A percentile compares a stretch with the other conserved stretches of the same genome.
Conservation (phyloP, 2,113 vertebrate species). For the Chauna torquata region DNA sequence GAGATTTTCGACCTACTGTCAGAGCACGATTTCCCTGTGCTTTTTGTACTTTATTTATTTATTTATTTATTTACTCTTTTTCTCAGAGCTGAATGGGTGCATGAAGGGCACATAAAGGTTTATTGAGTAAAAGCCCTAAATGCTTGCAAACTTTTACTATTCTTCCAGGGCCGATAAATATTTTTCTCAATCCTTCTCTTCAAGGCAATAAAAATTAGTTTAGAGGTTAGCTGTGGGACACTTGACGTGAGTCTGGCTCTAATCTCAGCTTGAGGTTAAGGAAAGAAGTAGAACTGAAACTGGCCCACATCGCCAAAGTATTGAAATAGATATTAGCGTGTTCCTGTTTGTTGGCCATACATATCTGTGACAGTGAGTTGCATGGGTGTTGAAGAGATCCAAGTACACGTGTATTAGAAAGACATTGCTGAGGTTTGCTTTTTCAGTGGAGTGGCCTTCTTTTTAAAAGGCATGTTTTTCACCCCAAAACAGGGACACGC, state of each 20-base stretch:
- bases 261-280: background rate
- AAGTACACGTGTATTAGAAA: background rate
- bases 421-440: background rate
- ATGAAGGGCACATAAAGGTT: constrained; percentile 70
- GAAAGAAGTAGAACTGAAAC: constrained; percentile 29
- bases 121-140: constrained; percentile 76
- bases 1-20: constrained; percentile 45
- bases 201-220: constrained; percentile 72
- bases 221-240: constrained; percentile 63
- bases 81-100: constrained; percentile 51
- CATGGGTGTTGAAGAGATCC: background rate
- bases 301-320: background rate
- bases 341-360: background rate
- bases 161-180: constrained; percentile 73
- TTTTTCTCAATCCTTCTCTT: constrained; percentile 67
- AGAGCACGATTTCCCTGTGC: background rate
- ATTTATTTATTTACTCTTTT: constrained; percentile 33
- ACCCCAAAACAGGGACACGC: background rate
- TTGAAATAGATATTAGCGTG: background rate
- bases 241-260: constrained; percentile 36
- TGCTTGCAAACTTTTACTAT: constrained; percentile 75
- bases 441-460: background rate
- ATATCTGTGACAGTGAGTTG: background rate
- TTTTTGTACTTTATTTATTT: constrained; percentile 34
- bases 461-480: background rate